Conservation (phyloP, 1,140 invertebrate species). For the Orius laevigatus region DNA sequence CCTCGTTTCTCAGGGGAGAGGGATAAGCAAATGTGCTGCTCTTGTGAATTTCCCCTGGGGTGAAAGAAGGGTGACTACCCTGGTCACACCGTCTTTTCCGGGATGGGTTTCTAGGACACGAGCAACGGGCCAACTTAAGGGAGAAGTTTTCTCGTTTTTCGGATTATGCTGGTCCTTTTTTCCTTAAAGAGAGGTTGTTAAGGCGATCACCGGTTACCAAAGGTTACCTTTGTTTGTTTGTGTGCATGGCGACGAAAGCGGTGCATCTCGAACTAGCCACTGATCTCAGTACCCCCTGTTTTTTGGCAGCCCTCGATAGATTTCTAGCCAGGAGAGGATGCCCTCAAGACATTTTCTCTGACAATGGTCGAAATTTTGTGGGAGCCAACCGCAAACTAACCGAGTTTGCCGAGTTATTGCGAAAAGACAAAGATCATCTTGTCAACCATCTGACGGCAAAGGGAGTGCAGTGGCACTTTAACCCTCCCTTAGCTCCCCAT, state of each 20-base stretch:
- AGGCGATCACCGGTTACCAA: conserved; percentile 18
- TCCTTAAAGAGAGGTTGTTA: conserved; percentile 8
- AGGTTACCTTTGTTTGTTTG: conserved; percentile 22
- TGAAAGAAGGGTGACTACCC: conserved; percentile 22
- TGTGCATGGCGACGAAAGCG: conserved; percentile 20
- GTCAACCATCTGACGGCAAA: background rate
- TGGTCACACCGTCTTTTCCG: conserved; percentile 3
- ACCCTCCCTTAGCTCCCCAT: conserved; percentile 23
- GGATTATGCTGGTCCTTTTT: conserved; percentile 22
- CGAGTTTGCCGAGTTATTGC: background rate
- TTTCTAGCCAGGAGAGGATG: conserved; percentile 19
- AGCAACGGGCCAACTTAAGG: conserved; percentile 3
- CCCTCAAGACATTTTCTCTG: conserved; percentile 17
- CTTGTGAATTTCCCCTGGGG: conserved; percentile 24
- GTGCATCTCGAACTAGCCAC: conserved; percentile 22
- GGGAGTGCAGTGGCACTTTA: conserved; percentile 14
- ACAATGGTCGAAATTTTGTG: conserved; percentile 23
- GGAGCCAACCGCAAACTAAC: conserved; percentile 7
- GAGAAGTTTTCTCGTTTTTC: conserved; percentile 8
- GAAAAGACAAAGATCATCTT: too few species aligned
- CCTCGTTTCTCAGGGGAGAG: too few species aligned
- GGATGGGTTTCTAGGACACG: background rate
- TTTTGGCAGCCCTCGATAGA: conserved; percentile 18
- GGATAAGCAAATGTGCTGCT: too few species aligned
- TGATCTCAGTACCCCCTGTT: conserved; percentile 18